Evolutionary conservation across 2,113 vertebrate species (phyloP).

Genomic region (Amphiprion percula): DNA sequence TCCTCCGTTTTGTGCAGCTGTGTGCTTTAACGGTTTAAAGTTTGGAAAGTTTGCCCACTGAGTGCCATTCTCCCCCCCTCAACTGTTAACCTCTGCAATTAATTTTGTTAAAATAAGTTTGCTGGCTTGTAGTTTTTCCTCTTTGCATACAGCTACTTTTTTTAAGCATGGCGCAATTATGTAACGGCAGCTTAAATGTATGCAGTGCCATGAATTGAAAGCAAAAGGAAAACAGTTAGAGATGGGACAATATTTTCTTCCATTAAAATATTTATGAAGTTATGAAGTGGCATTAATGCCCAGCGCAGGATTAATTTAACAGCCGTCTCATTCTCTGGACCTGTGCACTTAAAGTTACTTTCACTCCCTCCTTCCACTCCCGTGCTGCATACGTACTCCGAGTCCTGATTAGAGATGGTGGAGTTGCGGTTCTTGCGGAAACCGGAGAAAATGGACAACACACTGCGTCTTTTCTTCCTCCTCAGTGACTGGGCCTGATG

Average conservation of each 20-base stretch:
- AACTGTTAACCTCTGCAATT: conserved; percentile 12
- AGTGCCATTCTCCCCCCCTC: background rate
- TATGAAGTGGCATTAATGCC: conserved; percentile 47
- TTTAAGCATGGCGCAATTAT: background rate
- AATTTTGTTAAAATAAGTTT: background rate
- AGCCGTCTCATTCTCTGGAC: conserved; percentile 37
- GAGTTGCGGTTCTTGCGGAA: conserved; percentile 86
- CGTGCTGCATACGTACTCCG: conserved; percentile 64
- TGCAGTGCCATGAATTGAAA: conserved; percentile 13
- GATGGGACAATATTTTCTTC: conserved; percentile 51
- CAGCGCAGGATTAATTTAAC: conserved; percentile 42
- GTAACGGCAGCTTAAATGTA: conserved; percentile 26
- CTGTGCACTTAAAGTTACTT: conserved; percentile 46
- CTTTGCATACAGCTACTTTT: conserved; percentile 3
- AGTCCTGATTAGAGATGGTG: conserved; percentile 81
- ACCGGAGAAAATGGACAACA: conserved; percentile 85
- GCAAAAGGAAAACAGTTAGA: conserved; percentile 38
- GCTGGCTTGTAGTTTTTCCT: background rate
- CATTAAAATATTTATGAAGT: conserved; percentile 67
- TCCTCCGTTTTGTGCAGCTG: background rate
- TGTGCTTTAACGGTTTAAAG: conserved; percentile 2
- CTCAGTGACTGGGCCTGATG: conserved; percentile 83
- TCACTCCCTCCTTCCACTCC: conserved; percentile 18
- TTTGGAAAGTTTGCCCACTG: background rate
- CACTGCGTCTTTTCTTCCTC: conserved; percentile 84